These are phyloP conservation scores for Sceloporus tristichus DNA, from an alignment of 2,113 vertebrate species.

Conservation along the genomic window DNA sequence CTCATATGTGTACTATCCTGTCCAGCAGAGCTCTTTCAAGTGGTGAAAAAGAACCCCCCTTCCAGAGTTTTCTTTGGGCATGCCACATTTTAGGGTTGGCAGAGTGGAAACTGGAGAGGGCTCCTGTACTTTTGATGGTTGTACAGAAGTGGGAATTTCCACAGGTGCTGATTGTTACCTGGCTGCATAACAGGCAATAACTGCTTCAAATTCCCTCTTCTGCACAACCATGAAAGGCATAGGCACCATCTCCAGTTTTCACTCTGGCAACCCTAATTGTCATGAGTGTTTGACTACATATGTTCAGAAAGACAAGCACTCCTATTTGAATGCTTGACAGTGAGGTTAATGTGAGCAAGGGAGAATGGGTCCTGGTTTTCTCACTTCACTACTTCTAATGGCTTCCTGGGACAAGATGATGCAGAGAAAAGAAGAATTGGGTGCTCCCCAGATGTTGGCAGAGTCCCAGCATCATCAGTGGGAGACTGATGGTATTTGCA, in stretches of 20 bases:
- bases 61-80: neutral
- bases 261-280: neutral
- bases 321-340: neutral
- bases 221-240: too few relatives aligned
- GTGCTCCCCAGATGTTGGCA: neutral
- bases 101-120: too few relatives aligned
- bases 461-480: neutral
- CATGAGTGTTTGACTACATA: neutral
- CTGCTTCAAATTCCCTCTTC: too few relatives aligned
- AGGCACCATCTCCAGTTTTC: too few relatives aligned
- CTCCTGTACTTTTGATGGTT: too few relatives aligned
- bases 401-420: neutral
- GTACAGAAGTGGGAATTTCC: too few relatives aligned
- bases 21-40: neutral
- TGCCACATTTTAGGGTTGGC: too few relatives aligned
- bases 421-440: neutral
- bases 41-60: neutral
- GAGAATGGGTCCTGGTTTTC: neutral
- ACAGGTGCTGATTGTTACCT: too few relatives aligned
- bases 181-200: too few relatives aligned
- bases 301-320: neutral
- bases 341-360: neutral
- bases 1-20: neutral
- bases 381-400: neutral
- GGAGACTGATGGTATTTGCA: neutral